Base-by-base conservation (phyloP, 2,888 invertebrate genomes). In the Andrena chrysosceles region DNA sequence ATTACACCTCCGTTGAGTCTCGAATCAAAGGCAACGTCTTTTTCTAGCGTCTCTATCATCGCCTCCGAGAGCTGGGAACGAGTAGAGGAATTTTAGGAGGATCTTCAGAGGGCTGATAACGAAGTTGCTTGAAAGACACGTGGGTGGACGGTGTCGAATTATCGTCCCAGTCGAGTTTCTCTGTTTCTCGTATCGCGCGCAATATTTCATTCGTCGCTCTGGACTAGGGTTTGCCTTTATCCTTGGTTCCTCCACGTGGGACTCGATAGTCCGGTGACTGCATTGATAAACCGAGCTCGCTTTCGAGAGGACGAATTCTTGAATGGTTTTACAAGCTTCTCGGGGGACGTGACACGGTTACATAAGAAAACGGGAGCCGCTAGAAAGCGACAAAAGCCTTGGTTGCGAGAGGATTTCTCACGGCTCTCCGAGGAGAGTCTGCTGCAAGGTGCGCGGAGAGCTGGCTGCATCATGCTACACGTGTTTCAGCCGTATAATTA, bases 401-500 rank as follows among this genome's bases (percentile, higher is more conserved):
- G n/a, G 49, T 78, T 60, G 56, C 68, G 20, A 68, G 68, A 60
- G n/a, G 52, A 56, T 80, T 69, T 87, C 85, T 81, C 87, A 83
- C 81, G 83, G 56, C 20, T 62, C 20, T 62, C 20, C 26, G 54
- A 29, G 69, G 56, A 35, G 31, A 72, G 74, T 56, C 35, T 26
- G 31, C 29, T 16, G 71, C 29, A 26, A 74, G 56, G 42, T 35
- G 67, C 54, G 23, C 23, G 20, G 35, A 54, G 79, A 54, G 79
- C 31, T 35, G 20, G 76, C 60, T 56, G 82, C 67, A 59, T 29
- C 63, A 52, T 16, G 52, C 35, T 77, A 77, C 71, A 81, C 79
- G 80, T 72, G 67, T 81, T 71, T 29, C 56, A 59, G 64, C 63
- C 54, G 66, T 68, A 81, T 83, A 77, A 87, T 85, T 85, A 78